Conservation (phyloP, 2,797 vertebrate species). For the Sebastes hubbsi region DNA sequence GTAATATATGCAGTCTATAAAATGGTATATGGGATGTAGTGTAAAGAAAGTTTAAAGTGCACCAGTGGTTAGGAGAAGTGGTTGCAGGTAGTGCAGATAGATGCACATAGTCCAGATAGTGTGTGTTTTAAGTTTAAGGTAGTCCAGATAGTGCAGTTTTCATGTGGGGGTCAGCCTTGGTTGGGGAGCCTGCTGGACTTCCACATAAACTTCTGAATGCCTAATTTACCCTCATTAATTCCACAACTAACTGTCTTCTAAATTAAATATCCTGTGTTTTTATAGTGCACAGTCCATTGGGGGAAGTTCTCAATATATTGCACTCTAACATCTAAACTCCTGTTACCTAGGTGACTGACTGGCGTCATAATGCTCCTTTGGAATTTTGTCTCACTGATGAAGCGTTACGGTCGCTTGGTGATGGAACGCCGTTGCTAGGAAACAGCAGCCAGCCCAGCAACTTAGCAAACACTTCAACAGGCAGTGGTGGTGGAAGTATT, state of each 20-base stretch:
- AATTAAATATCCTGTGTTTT: background rate
- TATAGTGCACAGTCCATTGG: background rate
- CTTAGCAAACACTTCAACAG: background rate
- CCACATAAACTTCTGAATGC: background rate
- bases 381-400: background rate
- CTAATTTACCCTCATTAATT: background rate
- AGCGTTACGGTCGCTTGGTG: background rate
- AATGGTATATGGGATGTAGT: too few species aligned
- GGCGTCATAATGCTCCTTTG: background rate
- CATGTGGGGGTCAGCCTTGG: too few species aligned
- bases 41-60: too few species aligned
- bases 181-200: background rate
- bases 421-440: constrained; percentile 1
- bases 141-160: too few species aligned
- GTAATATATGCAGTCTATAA: too few species aligned
- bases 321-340: background rate
- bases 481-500: background rate
- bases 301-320: background rate
- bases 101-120: too few species aligned
- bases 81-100: too few species aligned
- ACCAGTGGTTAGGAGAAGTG: too few species aligned
- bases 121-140: too few species aligned
- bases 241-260: background rate
- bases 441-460: background rate
- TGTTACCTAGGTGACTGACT: background rate